phyloP scores from a whole-genome alignment of 2,113 vertebrate species.

The Prinia subflava region DNA sequence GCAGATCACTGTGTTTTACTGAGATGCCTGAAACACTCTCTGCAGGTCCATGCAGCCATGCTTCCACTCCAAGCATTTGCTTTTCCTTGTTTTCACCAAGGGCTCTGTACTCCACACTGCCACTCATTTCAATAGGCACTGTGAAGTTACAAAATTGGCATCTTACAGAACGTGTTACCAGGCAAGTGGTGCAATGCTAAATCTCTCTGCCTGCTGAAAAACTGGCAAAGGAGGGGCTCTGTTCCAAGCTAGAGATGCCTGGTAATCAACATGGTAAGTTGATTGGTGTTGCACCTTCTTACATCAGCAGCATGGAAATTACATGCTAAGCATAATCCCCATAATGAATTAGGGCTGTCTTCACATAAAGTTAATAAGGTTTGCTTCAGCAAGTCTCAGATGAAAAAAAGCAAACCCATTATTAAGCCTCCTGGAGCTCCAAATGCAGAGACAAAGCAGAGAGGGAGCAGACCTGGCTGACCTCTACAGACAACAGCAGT shows the following conservation, averaged over 20 bases:
- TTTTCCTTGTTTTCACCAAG: not conserved
- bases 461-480: slow-evolving; percentile 40
- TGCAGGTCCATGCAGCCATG: not conserved
- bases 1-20: not conserved
- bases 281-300: not conserved
- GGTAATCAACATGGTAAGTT: not conserved
- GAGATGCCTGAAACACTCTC: not conserved
- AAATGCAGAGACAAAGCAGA: not conserved
- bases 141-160: not conserved
- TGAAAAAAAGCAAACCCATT: not conserved
- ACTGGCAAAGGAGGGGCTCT: not conserved
- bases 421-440: slow-evolving; percentile 37
- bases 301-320: slow-evolving; percentile 29
- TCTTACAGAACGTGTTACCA: not conserved
- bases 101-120: not conserved
- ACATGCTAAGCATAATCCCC: slow-evolving; percentile 28
- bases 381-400: slow-evolving; percentile 29
- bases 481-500: slow-evolving; percentile 28
- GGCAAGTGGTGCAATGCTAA: slow-evolving; percentile 27
- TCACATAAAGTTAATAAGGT: slow-evolving; percentile 31
- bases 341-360: slow-evolving; percentile 24
- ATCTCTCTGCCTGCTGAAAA: slow-evolving; percentile 4
- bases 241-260: not conserved
- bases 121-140: not conserved
- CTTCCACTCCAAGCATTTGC: not conserved